phyloP scores from a whole-genome alignment of 2,797 vertebrate species.

The Microtus obscurus region DNA sequence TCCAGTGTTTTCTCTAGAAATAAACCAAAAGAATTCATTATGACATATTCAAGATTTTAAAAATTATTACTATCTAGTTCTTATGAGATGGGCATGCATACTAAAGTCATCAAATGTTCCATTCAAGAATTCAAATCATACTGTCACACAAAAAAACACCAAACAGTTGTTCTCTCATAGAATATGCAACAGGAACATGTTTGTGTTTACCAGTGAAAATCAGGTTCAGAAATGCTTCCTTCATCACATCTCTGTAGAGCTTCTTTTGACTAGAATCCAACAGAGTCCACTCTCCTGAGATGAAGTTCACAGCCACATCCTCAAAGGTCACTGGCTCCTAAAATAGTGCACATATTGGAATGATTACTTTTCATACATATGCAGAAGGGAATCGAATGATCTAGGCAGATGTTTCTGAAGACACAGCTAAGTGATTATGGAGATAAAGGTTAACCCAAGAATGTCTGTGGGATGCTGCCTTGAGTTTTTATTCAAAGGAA shows the following conservation, averaged over 20 bases:
- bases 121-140: neutral
- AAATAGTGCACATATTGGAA: neutral
- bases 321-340: neutral
- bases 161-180: neutral
- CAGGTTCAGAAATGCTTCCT: neutral
- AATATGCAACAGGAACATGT: neutral
- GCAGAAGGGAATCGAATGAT: neutral
- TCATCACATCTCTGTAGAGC: neutral
- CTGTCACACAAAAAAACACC: neutral
- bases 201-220: neutral
- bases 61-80: neutral
- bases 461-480: neutral
- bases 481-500: neutral
- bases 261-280: neutral
- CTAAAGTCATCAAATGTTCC: neutral
- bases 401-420: neutral
- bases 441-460: neutral
- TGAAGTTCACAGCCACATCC: neutral
- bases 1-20: neutral
- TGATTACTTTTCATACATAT: neutral
- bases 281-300: neutral
- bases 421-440: neutral
- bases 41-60: neutral
- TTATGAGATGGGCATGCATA: neutral
- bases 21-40: neutral